Base-by-base conservation (phyloP, 2,113 vertebrate genomes). In the Albula glossodonta region DNA sequence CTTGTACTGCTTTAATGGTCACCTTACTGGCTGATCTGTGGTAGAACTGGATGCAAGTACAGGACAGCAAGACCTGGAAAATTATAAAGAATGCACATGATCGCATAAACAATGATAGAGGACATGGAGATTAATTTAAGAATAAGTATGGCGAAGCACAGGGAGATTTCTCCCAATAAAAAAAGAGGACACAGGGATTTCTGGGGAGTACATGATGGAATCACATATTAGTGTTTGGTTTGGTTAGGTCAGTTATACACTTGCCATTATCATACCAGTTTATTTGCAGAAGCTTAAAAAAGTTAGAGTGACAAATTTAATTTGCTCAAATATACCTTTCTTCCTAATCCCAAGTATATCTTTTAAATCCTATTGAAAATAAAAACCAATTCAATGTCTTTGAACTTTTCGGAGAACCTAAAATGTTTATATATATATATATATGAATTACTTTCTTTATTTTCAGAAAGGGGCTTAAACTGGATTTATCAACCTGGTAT, bases 321-420 rank as follows among this genome's bases (percentile, higher is more conserved):
- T 77, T 51, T n/a, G 12, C 22, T 50, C 19, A 19, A 49, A 74
- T 49, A 51, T 8, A 5, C 66, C 49, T 77, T 84, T 83, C 82
- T n/a, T 77, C 17, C n/a, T 77, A 84, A 84, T 77, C 63, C n/a
- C 25, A 74, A 84, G 51, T 5, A 57, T 9, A 77, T 77, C 66
- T 84, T 51, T 74, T 52, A 25, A 84, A 84, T 66, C n/a, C 83
- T 51, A 8, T 63, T 56, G 53, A 56, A 56, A 56, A 56, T 12
- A 9, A 56, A 56, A 56, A 7, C 2, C 6, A 56, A 56, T 56
- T 56, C 53, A 9, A 12, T 1, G 6, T 56, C 53, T 56, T 12
- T 56, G 53, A 12, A 56, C 53, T 12, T 56, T 56, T 56, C 2
- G 12, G 53, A 56, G 12, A 0, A 56, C 53, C 12, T 56, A 0